Conservation (phyloP, 2,797 vertebrate species). For the Catamblyrhynchus diadema region DNA sequence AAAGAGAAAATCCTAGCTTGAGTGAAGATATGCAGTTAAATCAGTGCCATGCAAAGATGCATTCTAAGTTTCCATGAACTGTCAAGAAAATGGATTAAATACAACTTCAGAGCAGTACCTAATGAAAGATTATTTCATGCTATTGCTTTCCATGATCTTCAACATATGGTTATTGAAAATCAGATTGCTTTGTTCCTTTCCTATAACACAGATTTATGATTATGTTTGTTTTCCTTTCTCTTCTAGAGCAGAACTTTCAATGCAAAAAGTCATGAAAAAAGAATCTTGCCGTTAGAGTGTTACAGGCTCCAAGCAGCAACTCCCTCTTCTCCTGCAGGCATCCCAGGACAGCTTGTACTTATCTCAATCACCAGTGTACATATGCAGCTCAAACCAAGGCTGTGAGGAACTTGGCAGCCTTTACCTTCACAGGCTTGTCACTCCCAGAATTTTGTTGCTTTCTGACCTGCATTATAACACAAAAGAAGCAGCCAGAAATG, state of each 20-base stretch:
- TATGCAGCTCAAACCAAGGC: background rate
- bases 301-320: background rate
- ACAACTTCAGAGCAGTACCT: background rate
- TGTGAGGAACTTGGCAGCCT: background rate
- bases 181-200: background rate
- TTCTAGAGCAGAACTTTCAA: background rate
- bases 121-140: background rate
- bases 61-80: background rate
- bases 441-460: background rate
- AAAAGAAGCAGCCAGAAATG: background rate
- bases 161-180: background rate
- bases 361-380: background rate
- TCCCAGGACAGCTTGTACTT: slow-evolving; percentile 19
- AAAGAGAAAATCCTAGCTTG: background rate
- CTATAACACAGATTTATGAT: background rate
- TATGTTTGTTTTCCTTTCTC: background rate
- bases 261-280: background rate
- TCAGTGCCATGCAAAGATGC: background rate
- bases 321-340: background rate
- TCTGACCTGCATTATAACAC: background rate
- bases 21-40: background rate
- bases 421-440: background rate
- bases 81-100: background rate
- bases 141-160: background rate
- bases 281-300: background rate